Evolutionary conservation across 2,797 vertebrate species (phyloP).

Genomic region (Pterois miles): DNA sequence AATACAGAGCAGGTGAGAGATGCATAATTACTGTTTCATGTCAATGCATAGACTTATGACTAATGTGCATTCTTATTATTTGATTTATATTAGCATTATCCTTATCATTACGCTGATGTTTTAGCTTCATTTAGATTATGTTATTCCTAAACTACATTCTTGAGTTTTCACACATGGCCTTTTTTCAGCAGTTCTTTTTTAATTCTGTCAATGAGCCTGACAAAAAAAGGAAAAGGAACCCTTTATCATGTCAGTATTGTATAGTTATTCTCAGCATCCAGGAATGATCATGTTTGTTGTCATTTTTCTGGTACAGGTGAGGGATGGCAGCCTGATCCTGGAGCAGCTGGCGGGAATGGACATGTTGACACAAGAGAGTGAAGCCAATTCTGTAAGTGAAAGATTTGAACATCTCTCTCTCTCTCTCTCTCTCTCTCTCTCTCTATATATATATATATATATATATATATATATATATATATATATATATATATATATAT

Average conservation of each 20-base stretch:
- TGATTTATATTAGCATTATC: not conserved
- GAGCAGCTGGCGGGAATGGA: conserved; percentile 73
- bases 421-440: too few relatives aligned
- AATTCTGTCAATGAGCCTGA: not conserved
- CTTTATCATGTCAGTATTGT: not conserved
- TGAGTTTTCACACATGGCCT: not conserved
- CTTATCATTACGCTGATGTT: not conserved
- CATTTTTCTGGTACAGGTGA: conserved; percentile 45
- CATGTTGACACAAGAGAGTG: conserved; percentile 69
- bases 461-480: too few relatives aligned
- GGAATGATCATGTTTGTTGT: not conserved
- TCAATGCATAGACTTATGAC: not conserved
- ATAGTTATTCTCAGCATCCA: not conserved
- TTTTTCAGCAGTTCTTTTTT: not conserved
- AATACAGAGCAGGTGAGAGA: conserved; percentile 91
- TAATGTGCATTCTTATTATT: not conserved
- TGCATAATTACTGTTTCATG: not conserved
- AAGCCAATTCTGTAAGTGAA: conserved; percentile 65
- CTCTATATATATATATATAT: too few relatives aligned
- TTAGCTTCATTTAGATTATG: not conserved
- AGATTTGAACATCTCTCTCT: not conserved
- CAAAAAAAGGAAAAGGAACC: not conserved
- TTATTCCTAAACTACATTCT: too few relatives aligned
- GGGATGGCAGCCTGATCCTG: conserved; percentile 68
- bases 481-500: too few relatives aligned